Conservation (phyloP, 2,797 vertebrate species). For the Pseudopleuronectes americanus region DNA sequence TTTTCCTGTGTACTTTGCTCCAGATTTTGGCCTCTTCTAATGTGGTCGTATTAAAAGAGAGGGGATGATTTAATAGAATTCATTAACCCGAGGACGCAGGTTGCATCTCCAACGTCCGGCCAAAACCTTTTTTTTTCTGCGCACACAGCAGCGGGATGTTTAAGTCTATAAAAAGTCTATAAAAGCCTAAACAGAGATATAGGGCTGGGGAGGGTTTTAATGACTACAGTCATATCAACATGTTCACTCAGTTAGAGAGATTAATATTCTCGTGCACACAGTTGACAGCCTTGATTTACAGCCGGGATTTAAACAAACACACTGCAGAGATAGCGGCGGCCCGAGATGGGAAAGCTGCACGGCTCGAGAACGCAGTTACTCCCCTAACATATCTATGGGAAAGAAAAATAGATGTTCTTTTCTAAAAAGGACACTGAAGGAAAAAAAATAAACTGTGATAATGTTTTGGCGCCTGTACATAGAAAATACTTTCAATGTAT, state of each 20-base stretch:
- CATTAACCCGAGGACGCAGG: slow-evolving; percentile 69
- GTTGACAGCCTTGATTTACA: slow-evolving; percentile 54
- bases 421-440: not conserved
- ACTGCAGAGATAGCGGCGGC: slow-evolving; percentile 13
- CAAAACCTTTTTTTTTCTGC: slow-evolving; percentile 71
- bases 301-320: slow-evolving; percentile 26
- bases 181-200: slow-evolving; percentile 68
- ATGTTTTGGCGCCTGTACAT: slow-evolving; percentile 9
- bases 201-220: slow-evolving; percentile 60
- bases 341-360: slow-evolving; percentile 18
- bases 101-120: slow-evolving; percentile 46
- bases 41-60: slow-evolving; percentile 71
- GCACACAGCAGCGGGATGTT: slow-evolving; percentile 64
- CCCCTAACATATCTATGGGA: not conserved
- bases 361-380: not conserved
- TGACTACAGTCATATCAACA: slow-evolving; percentile 69
- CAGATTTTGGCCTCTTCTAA: slow-evolving; percentile 79
- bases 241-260: slow-evolving; percentile 71
- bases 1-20: slow-evolving; percentile 71
- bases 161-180: slow-evolving; percentile 67
- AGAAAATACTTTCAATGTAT: slow-evolving; percentile 6
- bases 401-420: not conserved
- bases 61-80: slow-evolving; percentile 80
- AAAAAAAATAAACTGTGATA: not conserved
- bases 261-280: slow-evolving; percentile 51